Evolutionary conservation across 2,888 invertebrate species (phyloP), one percentile per base, ranked within the genome.

Genomic region (Desoria tigrina): DNA sequence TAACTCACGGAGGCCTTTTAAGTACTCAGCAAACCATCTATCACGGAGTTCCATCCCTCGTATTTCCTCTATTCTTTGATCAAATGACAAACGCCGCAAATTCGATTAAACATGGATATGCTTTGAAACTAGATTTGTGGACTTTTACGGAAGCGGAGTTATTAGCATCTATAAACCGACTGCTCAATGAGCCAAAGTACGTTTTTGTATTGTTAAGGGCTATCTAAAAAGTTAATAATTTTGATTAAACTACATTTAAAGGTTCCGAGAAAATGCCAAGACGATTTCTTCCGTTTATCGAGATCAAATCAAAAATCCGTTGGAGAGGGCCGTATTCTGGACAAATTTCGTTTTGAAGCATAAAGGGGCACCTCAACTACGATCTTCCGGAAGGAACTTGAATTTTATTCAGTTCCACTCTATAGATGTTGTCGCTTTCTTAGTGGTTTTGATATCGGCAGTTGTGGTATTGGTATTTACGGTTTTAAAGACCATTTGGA

Each of bases 1-100:
- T 88, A 73, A 84, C 86, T 0, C 88, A 88, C 75, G 87, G 87
- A 2, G 88, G 88, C 2, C 81, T 86, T 66, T 85, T 87, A 69
- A 86, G 87, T 50, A 81, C 86, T 2, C 84, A 84, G 74, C 88
- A 88, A 78, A 83, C 87, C 0, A 81, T 83, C 42, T 86, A 81
- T 77, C 81, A 86, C 75, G 86, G 83, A 16, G 83, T 86, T 0
- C 86, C 86, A 4, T 79, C 84, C 58, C 76, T 85, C 0, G 82
- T 83, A 45, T 80, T 85, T 66, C 84, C 84, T 37, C 79, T 84
- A 42, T 80, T 81, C 49, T 81, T 82, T 24, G 71, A 71, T 54
- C 71, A 71, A 73, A 77, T 83, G 81, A 77, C 84, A 21, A 86
- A 86, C 77, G 82, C 84, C n/a, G 79, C 80, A 23, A 82, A 83